A percentile compares a stretch with the other conserved stretches of the same genome.
phyloP scores from a whole-genome alignment of 1,140 invertebrate genomes.

The Hirudo medicinalis region DNA sequence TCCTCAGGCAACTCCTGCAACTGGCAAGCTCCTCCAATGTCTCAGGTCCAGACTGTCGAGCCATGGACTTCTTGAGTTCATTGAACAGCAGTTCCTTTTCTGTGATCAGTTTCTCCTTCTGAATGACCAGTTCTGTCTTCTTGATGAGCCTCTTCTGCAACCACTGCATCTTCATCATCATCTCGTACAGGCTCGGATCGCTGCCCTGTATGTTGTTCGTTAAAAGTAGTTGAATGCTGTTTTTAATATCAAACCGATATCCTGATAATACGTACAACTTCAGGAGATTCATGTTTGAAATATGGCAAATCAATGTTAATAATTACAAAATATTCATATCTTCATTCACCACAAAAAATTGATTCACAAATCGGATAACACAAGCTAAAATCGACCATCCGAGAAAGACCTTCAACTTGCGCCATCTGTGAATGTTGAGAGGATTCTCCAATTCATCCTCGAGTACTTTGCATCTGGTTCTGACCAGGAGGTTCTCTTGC shows the following conservation, averaged over 20 bases:
- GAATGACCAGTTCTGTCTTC: conserved; percentile 47
- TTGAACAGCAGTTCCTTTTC: conserved; percentile 51
- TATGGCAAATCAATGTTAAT: too few relatives aligned
- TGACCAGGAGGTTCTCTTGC: conserved; percentile 55
- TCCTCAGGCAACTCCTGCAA: conserved; percentile 5
- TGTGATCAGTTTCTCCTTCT: conserved; percentile 49
- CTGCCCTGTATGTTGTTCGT: conserved; percentile 45
- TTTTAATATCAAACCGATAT: too few relatives aligned
- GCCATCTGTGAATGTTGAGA: conserved; percentile 66
- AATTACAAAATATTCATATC: too few relatives aligned
- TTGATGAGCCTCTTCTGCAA: conserved; percentile 54
- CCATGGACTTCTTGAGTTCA: conserved; percentile 48
- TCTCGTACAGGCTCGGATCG: conserved; percentile 56
- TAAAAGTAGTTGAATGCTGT: not conserved
- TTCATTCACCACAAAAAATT: too few relatives aligned
- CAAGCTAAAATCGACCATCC: not conserved
- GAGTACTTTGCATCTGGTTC: conserved; percentile 57
- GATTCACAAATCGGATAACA: not conserved
- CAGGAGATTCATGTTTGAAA: too few relatives aligned
- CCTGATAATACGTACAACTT: too few relatives aligned
- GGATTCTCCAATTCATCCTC: conserved; percentile 68
- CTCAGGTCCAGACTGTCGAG: conserved; percentile 47
- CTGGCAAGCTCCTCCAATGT: conserved; percentile 42
- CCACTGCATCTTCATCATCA: conserved; percentile 54
- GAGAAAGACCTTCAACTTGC: conserved; percentile 50